Percentiles rank a stretch among this genome's conserved stretches.
Evolutionary conservation across 1,140 invertebrate genomes (phyloP).

Genomic region (Nixonia krombeini): DNA sequence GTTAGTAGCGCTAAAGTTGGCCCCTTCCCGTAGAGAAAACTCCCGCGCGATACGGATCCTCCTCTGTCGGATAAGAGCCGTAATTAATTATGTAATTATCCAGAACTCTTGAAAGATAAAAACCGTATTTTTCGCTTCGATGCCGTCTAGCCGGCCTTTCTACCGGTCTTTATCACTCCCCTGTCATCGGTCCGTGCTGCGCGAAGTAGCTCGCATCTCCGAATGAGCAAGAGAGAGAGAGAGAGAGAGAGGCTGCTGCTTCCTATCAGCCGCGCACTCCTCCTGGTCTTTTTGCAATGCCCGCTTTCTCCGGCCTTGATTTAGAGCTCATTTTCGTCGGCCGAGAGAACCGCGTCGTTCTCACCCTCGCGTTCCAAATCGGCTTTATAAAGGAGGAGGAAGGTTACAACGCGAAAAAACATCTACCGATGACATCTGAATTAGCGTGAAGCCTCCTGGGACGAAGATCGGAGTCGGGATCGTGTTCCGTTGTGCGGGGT

Average conservation of each 20-base stretch:
- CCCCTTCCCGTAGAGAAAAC: no score
- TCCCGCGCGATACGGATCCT: no score
- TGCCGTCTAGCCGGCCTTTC: conserved; percentile 33
- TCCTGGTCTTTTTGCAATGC: conserved; percentile 53
- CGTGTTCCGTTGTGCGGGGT: conserved; percentile 7
- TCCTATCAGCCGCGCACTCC: no score
- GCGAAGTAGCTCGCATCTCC: no score
- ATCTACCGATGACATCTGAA: conserved; percentile 48
- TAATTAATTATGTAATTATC: conserved; percentile 69
- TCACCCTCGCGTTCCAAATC: conserved; percentile 51
- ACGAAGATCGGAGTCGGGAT: background rate
- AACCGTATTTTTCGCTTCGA: conserved; percentile 67
- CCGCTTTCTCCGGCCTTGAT: conserved; percentile 55
- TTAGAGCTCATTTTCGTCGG: conserved; percentile 62
- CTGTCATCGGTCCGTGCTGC: no score
- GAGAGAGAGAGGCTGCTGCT: no score
- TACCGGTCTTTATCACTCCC: conserved; percentile 25
- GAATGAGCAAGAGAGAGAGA: no score
- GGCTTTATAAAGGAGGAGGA: conserved; percentile 38
- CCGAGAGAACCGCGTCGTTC: conserved; percentile 53
- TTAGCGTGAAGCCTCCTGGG: conserved; percentile 37
- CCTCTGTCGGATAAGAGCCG: no score
- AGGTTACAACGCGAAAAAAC: conserved; percentile 31
- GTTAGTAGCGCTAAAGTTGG: no score
- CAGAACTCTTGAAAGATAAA: conserved; percentile 57